Evolutionary conservation across 2,888 invertebrate genomes (phyloP).

Genomic region (Leistus spinibarbis): DNA sequence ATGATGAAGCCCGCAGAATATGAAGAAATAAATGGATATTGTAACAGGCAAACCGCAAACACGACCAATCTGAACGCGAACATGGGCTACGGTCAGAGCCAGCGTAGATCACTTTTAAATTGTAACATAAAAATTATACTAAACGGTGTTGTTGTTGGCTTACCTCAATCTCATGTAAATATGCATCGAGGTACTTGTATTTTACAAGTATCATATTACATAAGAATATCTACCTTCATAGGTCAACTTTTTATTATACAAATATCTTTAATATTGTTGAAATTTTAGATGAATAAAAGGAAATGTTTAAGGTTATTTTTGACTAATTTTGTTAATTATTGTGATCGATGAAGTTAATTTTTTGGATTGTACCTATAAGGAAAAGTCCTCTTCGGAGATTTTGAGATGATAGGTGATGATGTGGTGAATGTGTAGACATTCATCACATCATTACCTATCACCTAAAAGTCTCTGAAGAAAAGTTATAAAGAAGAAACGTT

Average conservation of each 20-base stretch:
- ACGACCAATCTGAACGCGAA: neutral
- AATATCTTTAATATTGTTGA: too few species aligned
- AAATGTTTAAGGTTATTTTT: too few species aligned
- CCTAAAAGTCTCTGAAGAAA: too few species aligned
- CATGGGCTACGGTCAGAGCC: neutral
- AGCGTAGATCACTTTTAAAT: neutral
- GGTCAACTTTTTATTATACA: neutral
- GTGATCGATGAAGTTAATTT: too few species aligned
- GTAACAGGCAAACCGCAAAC: conserved; percentile 1
- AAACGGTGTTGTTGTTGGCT: neutral
- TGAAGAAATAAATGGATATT: neutral
- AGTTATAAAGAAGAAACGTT: too few species aligned
- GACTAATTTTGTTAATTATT: too few species aligned
- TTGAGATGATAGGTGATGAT: too few species aligned
- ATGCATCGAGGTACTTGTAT: neutral
- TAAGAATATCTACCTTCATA: neutral
- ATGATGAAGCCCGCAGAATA: neutral
- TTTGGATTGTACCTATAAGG: too few species aligned
- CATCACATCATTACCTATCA: too few species aligned
- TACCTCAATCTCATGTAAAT: neutral
- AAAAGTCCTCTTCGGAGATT: too few species aligned
- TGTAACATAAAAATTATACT: neutral
- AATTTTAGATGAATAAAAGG: too few species aligned
- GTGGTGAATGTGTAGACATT: too few species aligned
- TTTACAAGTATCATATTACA: neutral